These are phyloP conservation scores for Trichopria drosophilae DNA, from an alignment of 2,888 invertebrate species.

Conservation along the genomic window DNA sequence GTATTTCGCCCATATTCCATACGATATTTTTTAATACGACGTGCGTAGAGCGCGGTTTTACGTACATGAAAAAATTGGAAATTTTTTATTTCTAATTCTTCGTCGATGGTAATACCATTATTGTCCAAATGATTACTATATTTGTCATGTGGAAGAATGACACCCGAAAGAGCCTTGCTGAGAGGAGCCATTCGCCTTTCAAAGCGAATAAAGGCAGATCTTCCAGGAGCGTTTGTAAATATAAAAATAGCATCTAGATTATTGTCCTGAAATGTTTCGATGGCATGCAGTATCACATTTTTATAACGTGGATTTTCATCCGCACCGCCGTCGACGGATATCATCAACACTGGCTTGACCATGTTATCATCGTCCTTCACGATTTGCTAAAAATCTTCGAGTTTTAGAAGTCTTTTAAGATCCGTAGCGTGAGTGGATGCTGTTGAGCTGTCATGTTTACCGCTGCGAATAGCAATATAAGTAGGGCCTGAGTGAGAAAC, in stretches of 20 bases:
- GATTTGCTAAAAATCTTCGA: slow-evolving; percentile 33
- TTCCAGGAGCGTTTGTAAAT: slow-evolving; percentile 47
- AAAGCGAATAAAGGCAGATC: slow-evolving; percentile 46
- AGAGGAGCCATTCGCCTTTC: slow-evolving; percentile 36
- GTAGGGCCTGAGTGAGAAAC: slow-evolving; percentile 54
- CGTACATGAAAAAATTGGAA: no score
- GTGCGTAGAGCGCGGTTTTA: no score
- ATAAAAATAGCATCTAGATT: slow-evolving; percentile 41
- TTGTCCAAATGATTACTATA: not conserved
- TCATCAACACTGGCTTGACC: slow-evolving; percentile 42
- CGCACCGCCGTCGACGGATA: slow-evolving; percentile 38
- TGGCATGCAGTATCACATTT: slow-evolving; percentile 31
- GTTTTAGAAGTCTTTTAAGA: slow-evolving; percentile 13
- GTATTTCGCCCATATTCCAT: not conserved
- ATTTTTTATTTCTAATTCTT: not conserved
- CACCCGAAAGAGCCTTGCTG: not conserved
- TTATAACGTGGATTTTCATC: slow-evolving; percentile 30
- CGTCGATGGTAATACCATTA: not conserved
- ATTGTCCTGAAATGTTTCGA: slow-evolving; percentile 35
- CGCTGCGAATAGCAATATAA: slow-evolving; percentile 48
- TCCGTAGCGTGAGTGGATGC: slow-evolving; percentile 39
- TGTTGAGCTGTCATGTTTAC: slow-evolving; percentile 40
- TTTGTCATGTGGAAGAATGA: not conserved
- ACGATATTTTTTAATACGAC: not conserved
- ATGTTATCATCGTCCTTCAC: slow-evolving; percentile 23